Evolutionary conservation across 2,113 vertebrate species (phyloP).

Genomic region (Periophthalmodon schlosseri): DNA sequence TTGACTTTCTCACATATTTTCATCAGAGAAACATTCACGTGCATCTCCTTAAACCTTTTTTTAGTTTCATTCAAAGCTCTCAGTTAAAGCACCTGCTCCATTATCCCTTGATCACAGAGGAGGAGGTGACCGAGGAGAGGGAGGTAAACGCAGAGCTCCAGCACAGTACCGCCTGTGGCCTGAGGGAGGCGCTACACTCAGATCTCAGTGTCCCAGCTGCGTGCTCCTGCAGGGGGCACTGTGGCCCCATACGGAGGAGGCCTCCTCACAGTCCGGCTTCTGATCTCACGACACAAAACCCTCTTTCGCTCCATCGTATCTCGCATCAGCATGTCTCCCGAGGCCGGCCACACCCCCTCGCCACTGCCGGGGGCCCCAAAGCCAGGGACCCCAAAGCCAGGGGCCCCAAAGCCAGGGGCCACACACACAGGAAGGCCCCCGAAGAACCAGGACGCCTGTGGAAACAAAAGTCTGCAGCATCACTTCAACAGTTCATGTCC

Average conservation of each 20-base stretch:
- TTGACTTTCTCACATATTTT: background rate
- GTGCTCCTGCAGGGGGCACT: background rate
- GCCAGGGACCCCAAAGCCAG: background rate
- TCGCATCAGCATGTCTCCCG: slow-evolving; percentile 78
- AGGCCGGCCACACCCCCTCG: background rate
- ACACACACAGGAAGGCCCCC: slow-evolving; percentile 72
- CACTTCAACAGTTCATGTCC: no score
- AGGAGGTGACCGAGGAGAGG: no score
- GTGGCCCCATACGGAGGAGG: slow-evolving; percentile 1
- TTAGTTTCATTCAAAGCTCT: no score
- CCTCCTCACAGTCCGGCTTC: slow-evolving; percentile 71
- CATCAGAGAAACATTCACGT: background rate
- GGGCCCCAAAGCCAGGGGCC: background rate
- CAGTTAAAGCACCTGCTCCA: no score
- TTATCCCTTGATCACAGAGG: no score
- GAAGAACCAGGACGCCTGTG: slow-evolving; percentile 88
- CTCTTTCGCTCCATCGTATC: slow-evolving; percentile 97
- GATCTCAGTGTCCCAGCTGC: background rate
- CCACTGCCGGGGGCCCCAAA: background rate
- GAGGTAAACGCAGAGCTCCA: background rate
- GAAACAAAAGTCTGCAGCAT: background rate
- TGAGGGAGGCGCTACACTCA: background rate
- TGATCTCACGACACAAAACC: slow-evolving; percentile 94
- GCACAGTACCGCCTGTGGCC: background rate
- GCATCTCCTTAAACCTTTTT: background rate